Base-by-base conservation (phyloP, 2,888 invertebrate species). In the Pheosia tremula region DNA sequence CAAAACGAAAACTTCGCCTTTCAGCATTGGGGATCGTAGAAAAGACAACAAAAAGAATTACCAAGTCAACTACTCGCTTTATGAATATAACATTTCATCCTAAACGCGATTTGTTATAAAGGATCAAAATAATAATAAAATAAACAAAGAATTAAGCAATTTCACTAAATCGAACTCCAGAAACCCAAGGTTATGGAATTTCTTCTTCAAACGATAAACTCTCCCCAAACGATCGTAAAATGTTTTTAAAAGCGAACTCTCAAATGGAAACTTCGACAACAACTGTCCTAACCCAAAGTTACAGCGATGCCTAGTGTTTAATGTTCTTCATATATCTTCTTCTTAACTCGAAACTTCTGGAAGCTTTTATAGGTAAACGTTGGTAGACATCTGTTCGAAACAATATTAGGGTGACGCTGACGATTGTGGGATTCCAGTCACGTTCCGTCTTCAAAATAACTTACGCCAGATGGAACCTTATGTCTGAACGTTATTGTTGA, bases 301-400 rank as follows among this genome's bases (percentile, higher is more conserved):
- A 66, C 37, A 43, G 56, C 58, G 67, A 63, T 63, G 65, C 62
- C 63, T 62, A 67, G 63, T 60, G 71, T 71, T 70, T 70, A 72
- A 74, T 78, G 67, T 74, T 62, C 65, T 62, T 62, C 57, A 67
- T 71, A 67, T 70, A 61, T 59, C 60, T 57, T 71, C 67, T 71
- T 78, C n/a, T n/a, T n/a, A 81, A 80, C 68, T 76, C 68, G 36
- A 64, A 77, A 71, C 66, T 77, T 73, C 57, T 59, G 52, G 61
- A 66, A 68, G 68, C 60, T 73, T 76, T 79, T 74, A 76, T 74
- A 69, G 71, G 67, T 69, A 68, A 75, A 74, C 65, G 72, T 75
- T 67, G 73, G 71, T 78, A 62, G 77, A 70, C 83, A 84, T 79
- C 79, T 84, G 81, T 68, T 68, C 63, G 57, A 61, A 65, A 71